phyloP scores from a whole-genome alignment of 2,113 vertebrate genomes.

The Origma solitaria region DNA sequence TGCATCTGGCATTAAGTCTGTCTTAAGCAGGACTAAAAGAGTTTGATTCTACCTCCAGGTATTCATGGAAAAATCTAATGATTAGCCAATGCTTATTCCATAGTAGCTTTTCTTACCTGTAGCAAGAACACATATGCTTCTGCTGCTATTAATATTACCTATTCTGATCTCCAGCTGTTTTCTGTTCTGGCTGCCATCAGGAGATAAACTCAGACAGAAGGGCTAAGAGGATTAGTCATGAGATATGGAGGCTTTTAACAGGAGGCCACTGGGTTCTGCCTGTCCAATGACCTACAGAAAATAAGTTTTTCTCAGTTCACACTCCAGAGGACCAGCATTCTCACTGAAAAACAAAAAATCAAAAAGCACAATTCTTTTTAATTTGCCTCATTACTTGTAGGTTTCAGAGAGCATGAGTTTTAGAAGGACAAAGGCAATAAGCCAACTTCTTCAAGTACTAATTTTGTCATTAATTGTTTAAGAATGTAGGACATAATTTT shows the following conservation, averaged over 20 bases:
- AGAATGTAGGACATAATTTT: not conserved
- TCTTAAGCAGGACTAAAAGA: not conserved
- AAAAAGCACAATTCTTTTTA: not conserved
- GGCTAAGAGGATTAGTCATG: not conserved
- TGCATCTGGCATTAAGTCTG: not conserved
- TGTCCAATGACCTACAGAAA: not conserved
- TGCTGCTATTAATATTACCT: not conserved
- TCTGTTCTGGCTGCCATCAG: not conserved
- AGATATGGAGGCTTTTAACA: not conserved
- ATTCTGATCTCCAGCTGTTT: not conserved
- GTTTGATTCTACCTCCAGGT: slow-evolving; percentile 15
- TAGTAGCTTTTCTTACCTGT: not conserved
- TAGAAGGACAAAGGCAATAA: not conserved
- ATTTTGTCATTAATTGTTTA: not conserved
- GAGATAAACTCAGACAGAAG: not conserved
- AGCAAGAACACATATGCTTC: not conserved
- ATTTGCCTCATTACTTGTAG: not conserved
- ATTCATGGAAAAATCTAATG: not conserved
- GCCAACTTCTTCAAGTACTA: not conserved
- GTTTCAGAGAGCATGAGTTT: not conserved
- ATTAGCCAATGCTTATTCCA: slow-evolving; percentile 1
- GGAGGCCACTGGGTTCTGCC: not conserved
- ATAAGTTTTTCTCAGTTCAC: not conserved
- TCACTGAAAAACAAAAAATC: not conserved
- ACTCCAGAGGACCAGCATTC: not conserved